phyloP scores from a whole-genome alignment of 2,113 vertebrate genomes.

The Syngnathus floridae region DNA sequence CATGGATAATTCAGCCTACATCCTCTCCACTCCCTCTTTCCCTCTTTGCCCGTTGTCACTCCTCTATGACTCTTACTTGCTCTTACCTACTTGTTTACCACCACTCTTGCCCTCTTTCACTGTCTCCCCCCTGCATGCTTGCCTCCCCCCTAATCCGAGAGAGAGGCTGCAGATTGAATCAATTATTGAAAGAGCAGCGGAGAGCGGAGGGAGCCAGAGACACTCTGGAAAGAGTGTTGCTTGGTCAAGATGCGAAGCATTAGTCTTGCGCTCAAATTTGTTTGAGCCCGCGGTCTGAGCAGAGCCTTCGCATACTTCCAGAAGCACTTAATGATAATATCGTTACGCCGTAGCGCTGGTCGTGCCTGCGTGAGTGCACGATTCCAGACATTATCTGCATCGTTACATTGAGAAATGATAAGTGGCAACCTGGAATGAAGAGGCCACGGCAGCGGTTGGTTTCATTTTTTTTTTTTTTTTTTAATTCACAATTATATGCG shows the following conservation, averaged over 20 bases:
- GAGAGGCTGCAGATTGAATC: conserved; percentile 53
- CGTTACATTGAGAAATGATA: conserved; percentile 1
- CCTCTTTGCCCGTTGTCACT: conserved; percentile 1
- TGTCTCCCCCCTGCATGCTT: background rate
- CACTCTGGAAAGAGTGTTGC: conserved; percentile 47
- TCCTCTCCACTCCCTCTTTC: conserved; percentile 23
- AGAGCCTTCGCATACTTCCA: conserved; percentile 29
- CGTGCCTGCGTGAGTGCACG: conserved; percentile 17
- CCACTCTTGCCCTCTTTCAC: conserved; percentile 28
- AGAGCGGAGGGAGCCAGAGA: conserved; percentile 25
- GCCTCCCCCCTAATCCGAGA: conserved; percentile 37
- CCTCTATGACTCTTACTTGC: conserved; percentile 16
- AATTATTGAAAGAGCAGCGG: conserved; percentile 55
- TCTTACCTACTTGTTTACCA: conserved; percentile 36
- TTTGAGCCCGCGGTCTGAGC: conserved; percentile 37
- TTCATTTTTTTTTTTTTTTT: no score
- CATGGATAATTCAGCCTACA: conserved; percentile 54
- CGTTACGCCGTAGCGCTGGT: conserved; percentile 25
- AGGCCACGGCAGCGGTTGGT: conserved; percentile 5
- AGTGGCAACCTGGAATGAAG: background rate
- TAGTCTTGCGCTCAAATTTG: conserved; percentile 39
- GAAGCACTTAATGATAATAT: conserved; percentile 55
- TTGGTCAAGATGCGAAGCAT: conserved; percentile 42
- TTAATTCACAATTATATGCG: background rate
- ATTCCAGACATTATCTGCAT: conserved; percentile 29